Conservation (phyloP, 2,888 invertebrate genomes). For the Patella pellucida region DNA sequence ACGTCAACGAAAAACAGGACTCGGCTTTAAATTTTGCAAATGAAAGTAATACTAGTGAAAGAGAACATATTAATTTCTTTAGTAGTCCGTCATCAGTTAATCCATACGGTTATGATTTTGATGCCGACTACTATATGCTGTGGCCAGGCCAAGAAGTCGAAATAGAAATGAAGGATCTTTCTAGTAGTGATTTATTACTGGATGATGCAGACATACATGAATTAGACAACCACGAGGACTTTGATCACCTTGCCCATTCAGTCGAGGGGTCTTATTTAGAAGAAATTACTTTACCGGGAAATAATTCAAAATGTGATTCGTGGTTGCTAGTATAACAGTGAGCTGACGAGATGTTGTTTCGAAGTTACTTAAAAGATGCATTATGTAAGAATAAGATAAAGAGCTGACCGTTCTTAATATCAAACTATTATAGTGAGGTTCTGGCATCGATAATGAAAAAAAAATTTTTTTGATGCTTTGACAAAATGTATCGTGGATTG, state of each 20-base stretch:
- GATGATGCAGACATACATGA: not conserved
- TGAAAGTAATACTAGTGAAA: not conserved
- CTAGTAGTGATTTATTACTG: not conserved
- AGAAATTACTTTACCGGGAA: not conserved
- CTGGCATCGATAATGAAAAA: no score
- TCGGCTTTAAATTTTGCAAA: not conserved
- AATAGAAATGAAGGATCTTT: not conserved
- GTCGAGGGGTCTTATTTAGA: not conserved
- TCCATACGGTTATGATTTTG: slow-evolving; percentile 1
- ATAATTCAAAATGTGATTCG: not conserved
- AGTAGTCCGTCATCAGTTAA: not conserved
- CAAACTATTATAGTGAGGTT: no score
- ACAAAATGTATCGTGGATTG: no score
- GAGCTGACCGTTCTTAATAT: no score
- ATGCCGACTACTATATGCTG: not conserved
- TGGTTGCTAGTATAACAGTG: not conserved
- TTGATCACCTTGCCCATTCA: not conserved
- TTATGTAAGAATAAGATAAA: no score
- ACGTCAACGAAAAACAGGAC: not conserved
- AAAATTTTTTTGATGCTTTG: no score
- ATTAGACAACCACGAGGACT: not conserved
- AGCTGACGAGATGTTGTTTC: no score
- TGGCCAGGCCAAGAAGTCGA: not conserved
- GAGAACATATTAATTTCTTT: slow-evolving; percentile 2
- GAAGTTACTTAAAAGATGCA: no score